Evolutionary conservation across 2,113 vertebrate genomes (phyloP).

Genomic region (Diadophis punctatus): DNA sequence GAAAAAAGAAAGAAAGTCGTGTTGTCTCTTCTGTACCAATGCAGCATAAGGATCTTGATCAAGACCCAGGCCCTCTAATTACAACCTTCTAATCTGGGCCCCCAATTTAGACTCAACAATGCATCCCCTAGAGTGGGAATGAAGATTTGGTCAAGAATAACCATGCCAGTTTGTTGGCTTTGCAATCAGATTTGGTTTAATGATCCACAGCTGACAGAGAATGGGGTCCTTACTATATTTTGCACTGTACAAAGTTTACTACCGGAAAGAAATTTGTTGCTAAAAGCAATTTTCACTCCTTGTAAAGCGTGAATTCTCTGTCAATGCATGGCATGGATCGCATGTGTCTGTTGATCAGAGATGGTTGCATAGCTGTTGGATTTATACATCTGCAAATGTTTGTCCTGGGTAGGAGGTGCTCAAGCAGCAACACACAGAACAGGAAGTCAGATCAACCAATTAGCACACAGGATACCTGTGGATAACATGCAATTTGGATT

Average conservation of each 20-base stretch:
- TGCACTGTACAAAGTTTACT: neutral
- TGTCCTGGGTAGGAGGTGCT: too few species aligned
- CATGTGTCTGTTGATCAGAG: too few species aligned
- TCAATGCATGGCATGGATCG: too few species aligned
- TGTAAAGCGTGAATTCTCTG: too few species aligned
- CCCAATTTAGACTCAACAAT: neutral
- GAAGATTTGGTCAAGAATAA: neutral
- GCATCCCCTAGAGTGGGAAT: neutral
- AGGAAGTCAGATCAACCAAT: too few species aligned
- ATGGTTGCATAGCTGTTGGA: too few species aligned
- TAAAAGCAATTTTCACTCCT: neutral
- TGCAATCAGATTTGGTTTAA: neutral
- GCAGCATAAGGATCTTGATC: neutral
- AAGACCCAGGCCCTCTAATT: neutral
- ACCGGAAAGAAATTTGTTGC: neutral
- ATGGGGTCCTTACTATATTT: neutral
- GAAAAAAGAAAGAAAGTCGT: neutral
- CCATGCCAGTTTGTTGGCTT: neutral
- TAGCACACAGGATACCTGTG: too few species aligned
- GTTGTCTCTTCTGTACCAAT: neutral
- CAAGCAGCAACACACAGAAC: too few species aligned
- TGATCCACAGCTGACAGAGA: neutral
- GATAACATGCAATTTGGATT: too few species aligned
- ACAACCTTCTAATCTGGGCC: neutral
- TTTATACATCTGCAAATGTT: too few species aligned